Evolutionary conservation across 2,797 vertebrate species (phyloP).

Genomic region (Sarcoramphus papa): DNA sequence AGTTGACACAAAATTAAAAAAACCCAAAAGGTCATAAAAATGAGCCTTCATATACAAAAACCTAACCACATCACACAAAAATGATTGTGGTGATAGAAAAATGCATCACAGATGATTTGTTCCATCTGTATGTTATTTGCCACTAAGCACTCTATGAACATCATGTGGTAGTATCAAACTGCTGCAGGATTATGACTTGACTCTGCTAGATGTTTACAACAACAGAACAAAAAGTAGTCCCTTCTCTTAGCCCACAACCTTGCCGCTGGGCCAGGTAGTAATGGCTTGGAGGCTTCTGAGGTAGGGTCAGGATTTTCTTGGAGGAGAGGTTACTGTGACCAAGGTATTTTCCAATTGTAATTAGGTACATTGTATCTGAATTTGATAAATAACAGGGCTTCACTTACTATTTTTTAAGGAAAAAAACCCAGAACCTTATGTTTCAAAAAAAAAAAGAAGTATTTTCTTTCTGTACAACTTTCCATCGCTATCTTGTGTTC

Average conservation of each 20-base stretch:
- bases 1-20: background rate
- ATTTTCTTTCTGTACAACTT: background rate
- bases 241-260: background rate
- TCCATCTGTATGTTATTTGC: background rate
- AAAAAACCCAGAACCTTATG: background rate
- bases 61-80: background rate
- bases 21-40: background rate
- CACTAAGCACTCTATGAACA: background rate
- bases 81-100: background rate
- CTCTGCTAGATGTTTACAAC: background rate
- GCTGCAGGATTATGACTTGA: background rate
- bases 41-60: background rate
- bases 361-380: background rate
- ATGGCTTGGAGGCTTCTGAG: background rate
- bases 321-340: background rate
- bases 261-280: background rate
- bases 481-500: background rate
- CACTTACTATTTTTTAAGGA: background rate
- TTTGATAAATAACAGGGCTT: background rate
- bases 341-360: background rate
- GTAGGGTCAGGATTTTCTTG: background rate
- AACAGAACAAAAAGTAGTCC: background rate
- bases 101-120: background rate
- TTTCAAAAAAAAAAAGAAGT: background rate
- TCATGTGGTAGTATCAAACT: background rate